Conservation (phyloP, 1,140 invertebrate genomes). For the Papilio xuthus region DNA sequence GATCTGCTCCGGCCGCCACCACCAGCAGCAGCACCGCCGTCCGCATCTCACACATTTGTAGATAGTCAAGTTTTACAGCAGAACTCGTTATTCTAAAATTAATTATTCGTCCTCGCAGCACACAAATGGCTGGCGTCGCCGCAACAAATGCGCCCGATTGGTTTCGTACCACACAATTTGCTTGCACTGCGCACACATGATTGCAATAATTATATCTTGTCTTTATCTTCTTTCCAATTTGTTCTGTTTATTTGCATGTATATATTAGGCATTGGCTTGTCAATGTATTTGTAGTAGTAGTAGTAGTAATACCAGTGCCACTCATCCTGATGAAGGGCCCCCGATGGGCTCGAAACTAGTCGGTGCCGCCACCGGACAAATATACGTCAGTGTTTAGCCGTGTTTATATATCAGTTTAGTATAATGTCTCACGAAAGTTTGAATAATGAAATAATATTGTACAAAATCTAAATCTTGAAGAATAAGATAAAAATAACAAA, state of each 20-base stretch:
- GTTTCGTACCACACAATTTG: neutral
- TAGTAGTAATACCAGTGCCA: too few species aligned
- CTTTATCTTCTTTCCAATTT: neutral
- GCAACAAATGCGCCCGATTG: neutral
- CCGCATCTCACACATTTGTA: neutral
- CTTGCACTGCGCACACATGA: neutral
- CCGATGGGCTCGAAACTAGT: too few species aligned
- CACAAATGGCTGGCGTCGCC: neutral
- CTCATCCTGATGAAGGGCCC: too few species aligned
- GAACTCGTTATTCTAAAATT: neutral
- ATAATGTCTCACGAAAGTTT: too few species aligned
- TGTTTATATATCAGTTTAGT: too few species aligned
- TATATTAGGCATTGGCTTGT: neutral
- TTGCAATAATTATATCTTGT: neutral
- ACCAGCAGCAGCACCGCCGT: constrained; percentile 8
- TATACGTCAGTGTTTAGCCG: too few species aligned
- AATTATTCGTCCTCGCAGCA: neutral
- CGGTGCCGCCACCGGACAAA: too few species aligned
- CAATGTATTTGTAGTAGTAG: neutral
- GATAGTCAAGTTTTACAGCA: neutral
- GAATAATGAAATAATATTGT: too few species aligned
- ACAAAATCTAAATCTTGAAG: too few species aligned
- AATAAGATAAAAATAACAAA: neutral
- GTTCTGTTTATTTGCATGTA: neutral
- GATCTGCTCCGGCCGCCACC: neutral